Percentiles rank a stretch among this genome's conserved stretches.
Conservation (phyloP, 2,113 vertebrate species). For the Ellobius talpinus region DNA sequence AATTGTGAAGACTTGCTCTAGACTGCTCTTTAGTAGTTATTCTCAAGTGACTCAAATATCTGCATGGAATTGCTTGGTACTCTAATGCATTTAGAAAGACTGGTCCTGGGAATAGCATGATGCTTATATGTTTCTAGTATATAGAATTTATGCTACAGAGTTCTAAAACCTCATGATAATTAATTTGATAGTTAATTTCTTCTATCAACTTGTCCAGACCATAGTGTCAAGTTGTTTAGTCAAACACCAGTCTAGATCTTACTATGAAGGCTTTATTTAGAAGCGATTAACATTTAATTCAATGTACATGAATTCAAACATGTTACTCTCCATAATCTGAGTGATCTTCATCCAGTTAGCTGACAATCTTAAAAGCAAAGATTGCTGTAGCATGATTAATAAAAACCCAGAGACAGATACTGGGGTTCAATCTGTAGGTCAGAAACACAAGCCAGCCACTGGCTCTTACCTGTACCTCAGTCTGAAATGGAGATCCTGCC, state of each 20-base stretch:
- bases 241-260: neutral
- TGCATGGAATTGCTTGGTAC: neutral
- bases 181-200: neutral
- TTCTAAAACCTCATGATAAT: neutral
- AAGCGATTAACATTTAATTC: neutral
- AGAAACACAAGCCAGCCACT: no score
- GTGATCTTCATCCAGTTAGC: no score
- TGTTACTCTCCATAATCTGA: neutral
- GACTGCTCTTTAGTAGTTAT: neutral
- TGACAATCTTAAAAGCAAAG: no score
- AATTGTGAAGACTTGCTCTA: neutral
- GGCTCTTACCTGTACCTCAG: no score
- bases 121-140: slow-evolving; percentile 7
- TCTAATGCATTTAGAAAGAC: neutral
- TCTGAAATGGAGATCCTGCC: no score
- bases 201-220: neutral
- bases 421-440: no score
- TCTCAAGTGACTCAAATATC: neutral
- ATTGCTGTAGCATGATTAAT: no score
- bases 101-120: neutral
- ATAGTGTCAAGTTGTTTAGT: neutral
- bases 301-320: neutral
- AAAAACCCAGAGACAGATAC: no score
- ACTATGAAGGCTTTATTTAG: neutral
- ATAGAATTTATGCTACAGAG: neutral